Percentiles rank a stretch among this genome's conserved stretches.
Conservation (phyloP, 2,797 vertebrate genomes). For the Coreius guichenoti region DNA sequence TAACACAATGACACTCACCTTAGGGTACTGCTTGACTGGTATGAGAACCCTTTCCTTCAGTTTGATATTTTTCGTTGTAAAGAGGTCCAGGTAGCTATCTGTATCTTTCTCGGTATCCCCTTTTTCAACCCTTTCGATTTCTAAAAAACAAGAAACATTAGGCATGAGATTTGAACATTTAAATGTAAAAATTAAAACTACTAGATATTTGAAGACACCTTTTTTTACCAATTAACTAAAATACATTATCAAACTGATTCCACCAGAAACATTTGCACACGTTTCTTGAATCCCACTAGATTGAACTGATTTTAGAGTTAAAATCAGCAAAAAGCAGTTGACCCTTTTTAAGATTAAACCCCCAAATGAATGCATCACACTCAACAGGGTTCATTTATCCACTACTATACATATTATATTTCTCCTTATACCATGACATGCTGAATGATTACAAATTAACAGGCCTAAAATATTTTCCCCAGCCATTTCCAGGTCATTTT, state of each 20-base stretch:
- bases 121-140: constrained; percentile 97
- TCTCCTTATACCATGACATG: no score
- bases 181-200: not conserved
- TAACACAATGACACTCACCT: constrained; percentile 79
- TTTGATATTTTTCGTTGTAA: constrained; percentile 97
- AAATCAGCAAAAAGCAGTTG: not conserved
- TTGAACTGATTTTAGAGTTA: not conserved
- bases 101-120: constrained; percentile 93
- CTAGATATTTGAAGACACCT: not conserved
- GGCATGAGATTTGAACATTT: not conserved
- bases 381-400: not conserved
- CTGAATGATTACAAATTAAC: not conserved
- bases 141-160: constrained; percentile 72
- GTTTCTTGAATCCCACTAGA: no score
- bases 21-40: constrained; percentile 96
- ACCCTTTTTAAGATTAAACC: not conserved
- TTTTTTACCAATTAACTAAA: not conserved
- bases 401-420: not conserved
- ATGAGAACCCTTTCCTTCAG: constrained; percentile 97
- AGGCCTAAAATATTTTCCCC: not conserved
- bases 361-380: not conserved
- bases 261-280: not conserved
- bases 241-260: not conserved
- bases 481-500: not conserved
- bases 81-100: constrained; percentile 94